These are phyloP conservation scores for Tokudaia tokunoshimensis DNA, from an alignment of 2,797 vertebrate genomes.

Conservation along the genomic window DNA sequence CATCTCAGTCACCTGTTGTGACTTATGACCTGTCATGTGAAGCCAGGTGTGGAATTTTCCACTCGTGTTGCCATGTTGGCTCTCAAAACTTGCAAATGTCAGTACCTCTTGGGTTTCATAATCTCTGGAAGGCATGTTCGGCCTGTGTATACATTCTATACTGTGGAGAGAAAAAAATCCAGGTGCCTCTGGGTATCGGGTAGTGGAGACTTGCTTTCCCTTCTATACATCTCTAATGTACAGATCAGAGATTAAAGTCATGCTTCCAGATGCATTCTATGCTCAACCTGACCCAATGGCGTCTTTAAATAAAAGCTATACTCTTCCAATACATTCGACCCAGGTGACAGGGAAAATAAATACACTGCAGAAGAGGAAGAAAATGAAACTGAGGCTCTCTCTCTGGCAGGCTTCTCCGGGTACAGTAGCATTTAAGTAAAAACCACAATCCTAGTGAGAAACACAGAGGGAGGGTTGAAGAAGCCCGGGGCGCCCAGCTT, in stretches of 20 bases:
- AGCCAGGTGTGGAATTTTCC: not conserved
- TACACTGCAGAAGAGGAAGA: not conserved
- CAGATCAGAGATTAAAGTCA: conserved; percentile 31
- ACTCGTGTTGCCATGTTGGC: not conserved
- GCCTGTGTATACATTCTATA: not conserved
- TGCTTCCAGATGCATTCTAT: not conserved
- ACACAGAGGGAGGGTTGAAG: conserved; percentile 16
- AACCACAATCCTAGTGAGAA: not conserved
- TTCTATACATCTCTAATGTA: not conserved
- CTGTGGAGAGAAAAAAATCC: not conserved
- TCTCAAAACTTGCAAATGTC: not conserved
- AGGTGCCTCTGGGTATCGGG: not conserved
- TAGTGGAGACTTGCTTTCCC: not conserved
- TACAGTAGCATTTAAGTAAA: conserved; percentile 60
- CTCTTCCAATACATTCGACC: conserved; percentile 24
- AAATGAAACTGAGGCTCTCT: not conserved
- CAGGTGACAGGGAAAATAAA: conserved; percentile 32
- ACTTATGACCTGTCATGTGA: not conserved
- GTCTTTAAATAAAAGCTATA: conserved; percentile 43
- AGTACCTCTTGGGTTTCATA: not conserved
- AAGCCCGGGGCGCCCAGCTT: not conserved
- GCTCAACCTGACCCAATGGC: not conserved
- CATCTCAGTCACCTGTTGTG: not conserved
- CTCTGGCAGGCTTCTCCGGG: not conserved
- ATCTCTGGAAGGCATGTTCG: not conserved